phyloP scores from a whole-genome alignment of 2,888 invertebrate genomes.

The Tiliacea citrago region DNA sequence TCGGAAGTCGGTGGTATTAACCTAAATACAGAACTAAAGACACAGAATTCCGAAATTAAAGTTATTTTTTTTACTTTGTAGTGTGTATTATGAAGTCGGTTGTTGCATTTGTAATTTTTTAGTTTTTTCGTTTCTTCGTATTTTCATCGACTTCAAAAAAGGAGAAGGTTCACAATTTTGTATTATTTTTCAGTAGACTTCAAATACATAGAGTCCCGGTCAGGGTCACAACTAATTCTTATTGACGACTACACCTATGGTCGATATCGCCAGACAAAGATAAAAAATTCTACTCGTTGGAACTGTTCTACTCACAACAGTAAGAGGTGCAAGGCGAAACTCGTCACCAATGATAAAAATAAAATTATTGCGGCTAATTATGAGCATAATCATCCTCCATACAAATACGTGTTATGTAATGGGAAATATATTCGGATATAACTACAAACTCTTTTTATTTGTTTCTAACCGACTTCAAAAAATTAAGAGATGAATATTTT shows the following conservation, averaged over 20 bases:
- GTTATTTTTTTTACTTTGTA: too few species aligned
- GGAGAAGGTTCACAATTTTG: background rate
- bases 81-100: background rate
- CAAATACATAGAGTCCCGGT: background rate
- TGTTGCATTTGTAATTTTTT: background rate
- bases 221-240: slow-evolving; percentile 7
- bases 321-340: slow-evolving; percentile 12
- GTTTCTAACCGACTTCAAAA: background rate
- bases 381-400: slow-evolving; percentile 46
- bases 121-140: background rate
- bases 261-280: background rate
- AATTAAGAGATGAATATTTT: too few species aligned
- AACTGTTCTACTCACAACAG: slow-evolving; percentile 23
- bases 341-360: background rate
- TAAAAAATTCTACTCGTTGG: slow-evolving; percentile 3
- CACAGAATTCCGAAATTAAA: too few species aligned
- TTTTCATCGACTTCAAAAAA: background rate
- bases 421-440: slow-evolving; percentile 42
- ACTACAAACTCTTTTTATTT: background rate
- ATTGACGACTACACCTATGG: slow-evolving; percentile 18
- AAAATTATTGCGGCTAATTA: slow-evolving; percentile 8
- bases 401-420: slow-evolving; percentile 5
- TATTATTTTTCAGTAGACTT: slow-evolving; percentile 19
- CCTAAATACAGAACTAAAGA: too few species aligned
- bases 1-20: too few species aligned